These are phyloP conservation scores for Momotus momota DNA, from an alignment of 2,797 vertebrate genomes.

Conservation along the genomic window DNA sequence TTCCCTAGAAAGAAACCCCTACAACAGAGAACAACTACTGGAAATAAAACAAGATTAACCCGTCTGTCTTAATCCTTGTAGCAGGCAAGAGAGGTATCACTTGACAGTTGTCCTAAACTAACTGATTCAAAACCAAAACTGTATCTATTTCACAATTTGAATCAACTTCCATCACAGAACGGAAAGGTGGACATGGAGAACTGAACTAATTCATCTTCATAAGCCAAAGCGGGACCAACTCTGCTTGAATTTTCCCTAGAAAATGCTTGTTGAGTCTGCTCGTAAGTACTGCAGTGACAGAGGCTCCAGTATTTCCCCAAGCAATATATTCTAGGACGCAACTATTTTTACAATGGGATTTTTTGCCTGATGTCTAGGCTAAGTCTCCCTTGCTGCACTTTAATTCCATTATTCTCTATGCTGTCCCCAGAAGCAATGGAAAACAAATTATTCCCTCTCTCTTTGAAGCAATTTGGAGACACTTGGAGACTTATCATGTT, in stretches of 20 bases:
- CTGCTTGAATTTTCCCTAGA: background rate
- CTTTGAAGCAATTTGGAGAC: background rate
- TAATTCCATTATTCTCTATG: slow-evolving; percentile 13
- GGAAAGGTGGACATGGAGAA: background rate
- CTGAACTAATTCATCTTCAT: background rate
- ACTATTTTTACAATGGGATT: background rate
- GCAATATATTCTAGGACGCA: background rate
- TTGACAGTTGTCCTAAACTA: background rate
- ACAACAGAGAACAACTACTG: background rate
- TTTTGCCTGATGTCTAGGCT: background rate
- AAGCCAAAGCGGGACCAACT: background rate
- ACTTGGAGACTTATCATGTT: background rate
- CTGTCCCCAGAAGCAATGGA: background rate
- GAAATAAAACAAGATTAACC: background rate
- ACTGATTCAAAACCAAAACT: background rate
- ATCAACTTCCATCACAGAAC: background rate
- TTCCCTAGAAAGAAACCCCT: background rate
- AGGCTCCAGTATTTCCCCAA: background rate
- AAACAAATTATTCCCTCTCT: slow-evolving; percentile 29
- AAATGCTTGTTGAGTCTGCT: background rate
- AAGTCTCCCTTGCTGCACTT: background rate
- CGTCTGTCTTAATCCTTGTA: background rate
- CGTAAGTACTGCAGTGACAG: background rate
- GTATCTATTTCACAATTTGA: background rate
- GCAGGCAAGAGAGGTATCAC: background rate